Conservation (phyloP, 2,113 vertebrate genomes). For the Arizona elegans region DNA sequence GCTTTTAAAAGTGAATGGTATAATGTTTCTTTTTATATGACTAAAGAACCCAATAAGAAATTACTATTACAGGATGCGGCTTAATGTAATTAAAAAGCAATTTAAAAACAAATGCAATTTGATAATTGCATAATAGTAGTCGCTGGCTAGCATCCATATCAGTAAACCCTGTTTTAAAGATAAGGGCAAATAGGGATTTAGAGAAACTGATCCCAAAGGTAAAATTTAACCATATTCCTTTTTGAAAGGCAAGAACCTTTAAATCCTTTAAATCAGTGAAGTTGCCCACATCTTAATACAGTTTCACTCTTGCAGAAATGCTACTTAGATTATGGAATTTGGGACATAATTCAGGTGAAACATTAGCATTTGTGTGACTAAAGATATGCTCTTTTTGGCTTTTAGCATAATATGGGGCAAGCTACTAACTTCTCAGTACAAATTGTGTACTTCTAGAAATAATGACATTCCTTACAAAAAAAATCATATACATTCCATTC, state of each 20-base stretch:
- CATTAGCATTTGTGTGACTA: neutral
- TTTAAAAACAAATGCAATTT: neutral
- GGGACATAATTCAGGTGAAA: conserved; percentile 6
- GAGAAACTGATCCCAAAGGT: neutral
- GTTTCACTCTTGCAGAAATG: conserved; percentile 8
- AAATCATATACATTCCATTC: neutral
- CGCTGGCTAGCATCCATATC: neutral
- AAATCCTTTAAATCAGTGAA: conserved; percentile 8
- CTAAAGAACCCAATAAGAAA: neutral
- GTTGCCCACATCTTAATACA: neutral
- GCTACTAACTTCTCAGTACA: neutral
- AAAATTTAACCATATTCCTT: neutral
- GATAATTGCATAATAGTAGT: neutral
- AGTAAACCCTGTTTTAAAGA: conserved; percentile 9
- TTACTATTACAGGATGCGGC: neutral
- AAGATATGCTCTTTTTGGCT: neutral
- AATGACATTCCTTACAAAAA: neutral
- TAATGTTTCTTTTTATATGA: neutral
- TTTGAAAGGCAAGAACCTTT: neutral
- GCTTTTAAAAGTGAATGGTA: neutral
- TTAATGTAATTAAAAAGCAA: neutral
- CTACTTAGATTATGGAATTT: neutral
- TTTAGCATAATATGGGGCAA: neutral
- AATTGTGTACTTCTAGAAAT: neutral
- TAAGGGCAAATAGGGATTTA: neutral